Base-by-base conservation (phyloP, 1,140 invertebrate species). In the Lasioglossum baleicum region DNA sequence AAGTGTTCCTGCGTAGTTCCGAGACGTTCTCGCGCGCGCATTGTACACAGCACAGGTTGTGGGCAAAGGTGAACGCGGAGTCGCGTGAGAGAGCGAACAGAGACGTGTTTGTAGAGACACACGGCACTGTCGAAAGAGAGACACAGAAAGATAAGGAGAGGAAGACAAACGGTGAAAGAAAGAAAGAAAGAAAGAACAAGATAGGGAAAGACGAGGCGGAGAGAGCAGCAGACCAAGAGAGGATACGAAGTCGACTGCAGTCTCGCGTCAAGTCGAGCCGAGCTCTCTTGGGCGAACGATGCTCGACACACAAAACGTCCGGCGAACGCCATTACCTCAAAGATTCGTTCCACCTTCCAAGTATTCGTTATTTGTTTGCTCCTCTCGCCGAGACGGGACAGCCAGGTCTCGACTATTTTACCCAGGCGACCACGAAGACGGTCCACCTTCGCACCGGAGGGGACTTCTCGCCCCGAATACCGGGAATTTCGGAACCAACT, bases 321-420 rank as follows among this genome's bases (percentile, higher is more conserved):
- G 51, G 56, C 51, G 44, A 58, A 48, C 79, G 82, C 79, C 85
- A 83, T 88, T 82, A 83, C 81, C 66, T 44, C 74, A 60, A 77
- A 82, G 82, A 87, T 90, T 86, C 88, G 83, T 84, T 86, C 81
- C 75, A 84, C 70, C 85, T 89, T 90, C 88, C 86, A 88, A 85
- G 89, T 90, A 89, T 88, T 86, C 80, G 81, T 89, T 86, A 84
- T 90, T 90, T 89, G 82, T 90, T 88, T 87, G 87, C 84, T 76
- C 63, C 74, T 87, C 77, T 75, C 44, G 26, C 7, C 7, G 61
- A 15, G 4, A 15, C 8, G 58, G 58, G 61, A 51, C 73, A 66
- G 20, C 79, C 26, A 26, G 75, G 65, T 67, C 75, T 83, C 78
- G 78, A 85, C 89, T 87, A 85, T 90, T 89, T 87, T 65, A 89